A percentile compares a stretch with the other conserved stretches of the same genome.
phyloP scores from a whole-genome alignment of 1,140 invertebrate genomes.

The Hesperophylax magnus region DNA sequence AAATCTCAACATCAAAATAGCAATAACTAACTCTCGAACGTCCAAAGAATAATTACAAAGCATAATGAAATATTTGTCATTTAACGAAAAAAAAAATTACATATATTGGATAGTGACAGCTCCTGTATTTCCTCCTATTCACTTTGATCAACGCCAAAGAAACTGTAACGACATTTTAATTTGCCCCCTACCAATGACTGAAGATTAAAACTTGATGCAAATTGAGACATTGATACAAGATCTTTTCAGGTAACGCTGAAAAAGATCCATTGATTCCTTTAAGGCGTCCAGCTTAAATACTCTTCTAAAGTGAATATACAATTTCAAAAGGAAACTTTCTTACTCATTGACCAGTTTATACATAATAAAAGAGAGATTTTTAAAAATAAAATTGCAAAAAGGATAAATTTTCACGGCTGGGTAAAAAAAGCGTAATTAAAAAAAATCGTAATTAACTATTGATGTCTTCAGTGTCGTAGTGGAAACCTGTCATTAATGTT shows the following conservation, averaged over 20 bases:
- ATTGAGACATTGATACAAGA: slow-evolving; percentile 32
- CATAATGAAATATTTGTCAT: no score
- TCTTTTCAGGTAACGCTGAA: not conserved
- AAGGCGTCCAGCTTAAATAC: not conserved
- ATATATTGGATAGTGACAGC: no score
- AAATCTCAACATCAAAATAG: no score
- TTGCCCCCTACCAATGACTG: not conserved
- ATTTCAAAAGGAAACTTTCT: not conserved
- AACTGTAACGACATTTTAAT: slow-evolving; percentile 32
- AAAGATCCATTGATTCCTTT: slow-evolving; percentile 26
- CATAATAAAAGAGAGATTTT: not conserved
- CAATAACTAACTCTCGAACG: no score
- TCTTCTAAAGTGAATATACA: not conserved
- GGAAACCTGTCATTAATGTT: no score
- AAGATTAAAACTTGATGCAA: slow-evolving; percentile 11
- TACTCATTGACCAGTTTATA: not conserved
- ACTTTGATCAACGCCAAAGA: not conserved
- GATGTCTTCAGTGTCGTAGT: no score
- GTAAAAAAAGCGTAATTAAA: no score
- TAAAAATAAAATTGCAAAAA: not conserved
- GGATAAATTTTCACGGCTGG: no score
- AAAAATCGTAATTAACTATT: no score
- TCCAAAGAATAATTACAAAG: no score
- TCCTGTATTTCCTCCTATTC: not conserved
- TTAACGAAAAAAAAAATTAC: no score